Percentiles rank a stretch among this genome's conserved stretches.
Conservation (phyloP, 1,140 invertebrate species). For the Xylocopa sonorina region DNA sequence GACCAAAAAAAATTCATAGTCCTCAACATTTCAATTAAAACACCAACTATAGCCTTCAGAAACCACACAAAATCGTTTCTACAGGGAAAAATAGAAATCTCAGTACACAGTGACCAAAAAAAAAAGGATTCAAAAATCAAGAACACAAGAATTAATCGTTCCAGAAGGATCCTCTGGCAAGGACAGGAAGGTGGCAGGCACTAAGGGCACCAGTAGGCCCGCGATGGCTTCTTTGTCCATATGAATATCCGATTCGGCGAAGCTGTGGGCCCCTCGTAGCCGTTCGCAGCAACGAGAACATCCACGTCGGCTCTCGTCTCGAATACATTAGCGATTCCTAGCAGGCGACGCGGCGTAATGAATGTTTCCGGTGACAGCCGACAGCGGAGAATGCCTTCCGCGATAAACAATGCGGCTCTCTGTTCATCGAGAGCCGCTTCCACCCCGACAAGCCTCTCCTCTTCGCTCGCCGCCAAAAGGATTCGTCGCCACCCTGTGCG, state of each 20-base stretch:
- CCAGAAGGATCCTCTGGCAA: slow-evolving; percentile 50
- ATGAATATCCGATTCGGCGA: slow-evolving; percentile 74
- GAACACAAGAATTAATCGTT: no score
- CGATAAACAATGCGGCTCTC: slow-evolving; percentile 77
- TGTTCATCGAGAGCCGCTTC: slow-evolving; percentile 64
- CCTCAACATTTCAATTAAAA: no score
- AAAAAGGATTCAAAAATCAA: no score
- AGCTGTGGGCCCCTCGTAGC: slow-evolving; percentile 57
- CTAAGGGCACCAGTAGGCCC: slow-evolving; percentile 29
- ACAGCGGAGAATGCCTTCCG: slow-evolving; percentile 72
- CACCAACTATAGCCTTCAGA: no score
- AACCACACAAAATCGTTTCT: no score
- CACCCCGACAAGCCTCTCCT: slow-evolving; percentile 43
- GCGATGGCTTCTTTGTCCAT: slow-evolving; percentile 64
- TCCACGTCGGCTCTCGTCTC: slow-evolving; percentile 53
- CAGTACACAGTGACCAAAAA: no score
- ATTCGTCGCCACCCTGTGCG: slow-evolving; percentile 51
- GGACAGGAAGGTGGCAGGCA: slow-evolving; percentile 11
- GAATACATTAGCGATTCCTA: slow-evolving; percentile 77
- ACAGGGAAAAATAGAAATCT: no score
- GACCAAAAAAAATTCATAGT: no score
- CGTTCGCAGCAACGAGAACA: slow-evolving; percentile 37
- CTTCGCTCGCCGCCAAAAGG: slow-evolving; percentile 54
- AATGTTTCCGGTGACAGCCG: slow-evolving; percentile 79
- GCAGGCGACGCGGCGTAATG: slow-evolving; percentile 74